phyloP scores from a whole-genome alignment of 1,140 invertebrate genomes.

The Drosophila athabasca region DNA sequence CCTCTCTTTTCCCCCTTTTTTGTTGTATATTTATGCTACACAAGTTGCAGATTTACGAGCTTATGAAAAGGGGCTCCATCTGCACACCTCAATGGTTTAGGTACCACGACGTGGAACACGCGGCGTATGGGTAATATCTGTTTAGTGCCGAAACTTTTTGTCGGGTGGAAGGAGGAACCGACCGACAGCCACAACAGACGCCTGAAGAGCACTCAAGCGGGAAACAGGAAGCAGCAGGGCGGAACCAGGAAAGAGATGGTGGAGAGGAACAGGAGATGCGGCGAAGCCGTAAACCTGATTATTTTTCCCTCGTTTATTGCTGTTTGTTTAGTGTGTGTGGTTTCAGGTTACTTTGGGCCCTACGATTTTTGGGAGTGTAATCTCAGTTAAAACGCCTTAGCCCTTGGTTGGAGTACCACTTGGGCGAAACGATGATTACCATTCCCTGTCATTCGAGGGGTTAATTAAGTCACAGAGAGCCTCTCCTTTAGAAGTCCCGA shows the following conservation, averaged over 20 bases:
- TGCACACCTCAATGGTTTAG: constrained; percentile 13
- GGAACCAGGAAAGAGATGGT: constrained; percentile 3
- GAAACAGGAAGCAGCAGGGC: constrained; percentile 16
- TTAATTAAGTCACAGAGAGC: too few relatives aligned
- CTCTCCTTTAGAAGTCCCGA: too few relatives aligned
- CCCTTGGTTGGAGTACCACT: neutral
- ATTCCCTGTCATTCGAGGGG: too few relatives aligned
- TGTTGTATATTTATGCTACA: constrained; percentile 59
- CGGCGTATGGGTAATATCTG: constrained; percentile 78
- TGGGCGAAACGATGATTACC: too few relatives aligned
- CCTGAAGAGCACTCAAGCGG: constrained; percentile 69
- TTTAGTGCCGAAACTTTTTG: constrained; percentile 68
- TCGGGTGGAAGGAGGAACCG: constrained; percentile 4
- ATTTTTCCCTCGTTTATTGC: constrained; percentile 75
- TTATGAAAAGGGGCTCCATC: constrained; percentile 52
- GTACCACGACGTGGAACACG: constrained; percentile 44
- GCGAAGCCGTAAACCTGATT: constrained; percentile 64
- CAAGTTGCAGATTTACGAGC: constrained; percentile 73
- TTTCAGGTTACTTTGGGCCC: constrained; percentile 8
- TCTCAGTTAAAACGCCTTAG: neutral
- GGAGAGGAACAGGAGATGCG: constrained; percentile 15
- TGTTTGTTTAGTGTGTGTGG: constrained; percentile 65
- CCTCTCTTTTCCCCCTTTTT: neutral
- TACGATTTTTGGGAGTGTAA: neutral
- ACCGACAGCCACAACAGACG: constrained; percentile 58